Base-by-base conservation (phyloP, 1,140 invertebrate genomes). In the Trichonephila clavipes region DNA sequence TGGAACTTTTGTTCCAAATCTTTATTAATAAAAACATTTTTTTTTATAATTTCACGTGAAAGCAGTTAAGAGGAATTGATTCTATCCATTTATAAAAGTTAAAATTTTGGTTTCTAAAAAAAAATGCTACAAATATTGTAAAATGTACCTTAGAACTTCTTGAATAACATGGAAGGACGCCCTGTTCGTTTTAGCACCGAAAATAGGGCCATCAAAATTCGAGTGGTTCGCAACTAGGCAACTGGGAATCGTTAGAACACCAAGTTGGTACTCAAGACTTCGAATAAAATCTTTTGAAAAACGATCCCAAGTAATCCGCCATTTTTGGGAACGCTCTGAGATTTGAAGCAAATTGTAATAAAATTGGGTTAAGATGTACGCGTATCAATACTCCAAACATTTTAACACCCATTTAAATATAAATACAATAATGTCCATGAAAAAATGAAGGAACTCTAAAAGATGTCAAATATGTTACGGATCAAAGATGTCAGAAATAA, bases 161-260 rank as follows among this genome's bases (percentile, higher is more conserved):
- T 28, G 28, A 16, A 34, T 34, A 14, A 28, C 72, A 40, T 77
- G 12, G 14, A 14, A 40, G 72, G 12, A 40, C 28, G 34, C 28
- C 34, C 14, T 24, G 34, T 16, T 77, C 72, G 28, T 77, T 77
- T 77, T 77, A 19, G 72, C 24, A 77, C 28, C 28, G 28, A 40
- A 77, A 77, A 77, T 28, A 77, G 72, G 66, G 89, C 89, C 51
- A 90, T 85, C 81, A 92, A 92, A 92, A 92, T 85, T 92, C 90
- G 90, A 92, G 81, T 92, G 90, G 81, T 62, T 64, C 90, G 19
- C 81, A 92, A 92, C 81, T 92, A 66, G 90, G 72, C 90, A 92
- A 92, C 81, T 92, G 90, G 90, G 90, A 92, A 92, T 92, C 77
- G 90, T 92, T 85, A 85, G 69, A 85, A 61, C 77, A 92, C 59